phyloP scores from a whole-genome alignment of 2,797 vertebrate species.

The Urocyon cinereoargenteus region DNA sequence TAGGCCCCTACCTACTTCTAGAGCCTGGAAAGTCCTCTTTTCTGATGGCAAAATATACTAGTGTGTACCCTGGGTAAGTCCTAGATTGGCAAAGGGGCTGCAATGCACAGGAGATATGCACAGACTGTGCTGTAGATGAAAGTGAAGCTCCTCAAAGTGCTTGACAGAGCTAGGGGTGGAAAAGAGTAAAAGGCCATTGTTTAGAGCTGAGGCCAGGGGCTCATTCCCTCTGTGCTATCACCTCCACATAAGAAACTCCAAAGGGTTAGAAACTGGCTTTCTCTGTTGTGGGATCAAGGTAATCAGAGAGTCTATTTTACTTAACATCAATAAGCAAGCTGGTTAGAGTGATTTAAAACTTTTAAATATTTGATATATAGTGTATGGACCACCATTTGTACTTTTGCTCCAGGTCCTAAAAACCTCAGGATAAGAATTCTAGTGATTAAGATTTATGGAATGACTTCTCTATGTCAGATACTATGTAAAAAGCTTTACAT shows the following conservation, averaged over 20 bases:
- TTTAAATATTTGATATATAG: neutral
- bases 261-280: neutral
- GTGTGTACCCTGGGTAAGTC: neutral
- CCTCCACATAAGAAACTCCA: neutral
- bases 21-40: neutral
- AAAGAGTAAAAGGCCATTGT: neutral
- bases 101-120: rapidly evolving
- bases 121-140: neutral
- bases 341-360: neutral
- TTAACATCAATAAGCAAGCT: neutral
- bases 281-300: neutral
- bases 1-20: neutral
- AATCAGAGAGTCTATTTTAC: neutral
- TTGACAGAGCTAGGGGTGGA: rapidly evolving
- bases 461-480: neutral
- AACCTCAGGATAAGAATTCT: neutral
- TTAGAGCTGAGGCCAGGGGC: neutral
- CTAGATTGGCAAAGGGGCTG: neutral
- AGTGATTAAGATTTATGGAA: neutral
- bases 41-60: neutral
- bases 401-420: neutral
- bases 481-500: neutral
- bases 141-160: neutral
- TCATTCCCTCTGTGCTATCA: neutral
- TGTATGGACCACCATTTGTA: neutral